phyloP scores from a whole-genome alignment of 2,888 invertebrate genomes.

The Chrysina gloriosa region DNA sequence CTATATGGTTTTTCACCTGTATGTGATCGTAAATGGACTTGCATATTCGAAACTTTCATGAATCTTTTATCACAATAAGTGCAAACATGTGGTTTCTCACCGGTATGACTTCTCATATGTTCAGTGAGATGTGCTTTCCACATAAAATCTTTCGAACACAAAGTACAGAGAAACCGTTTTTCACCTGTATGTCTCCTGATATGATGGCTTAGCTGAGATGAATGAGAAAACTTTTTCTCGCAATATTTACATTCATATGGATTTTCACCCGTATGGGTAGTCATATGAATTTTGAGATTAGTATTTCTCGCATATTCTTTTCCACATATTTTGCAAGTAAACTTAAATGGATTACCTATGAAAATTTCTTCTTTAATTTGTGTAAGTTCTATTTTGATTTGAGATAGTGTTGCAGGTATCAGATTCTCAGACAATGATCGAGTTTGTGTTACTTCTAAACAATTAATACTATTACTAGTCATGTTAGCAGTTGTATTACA shows the following conservation, averaged over 20 bases:
- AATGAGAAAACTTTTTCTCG: too few species aligned
- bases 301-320: slow-evolving; percentile 62
- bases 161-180: slow-evolving; percentile 61
- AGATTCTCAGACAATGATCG: too few species aligned
- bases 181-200: slow-evolving; percentile 62
- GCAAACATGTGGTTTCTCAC: slow-evolving; percentile 69
- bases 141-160: slow-evolving; percentile 61
- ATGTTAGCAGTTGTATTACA: too few species aligned
- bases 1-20: too few species aligned
- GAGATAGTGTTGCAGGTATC: too few species aligned
- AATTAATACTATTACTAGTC: too few species aligned
- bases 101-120: slow-evolving; percentile 70
- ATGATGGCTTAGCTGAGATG: too few species aligned
- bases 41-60: slow-evolving; percentile 66
- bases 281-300: too few species aligned
- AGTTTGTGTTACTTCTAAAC: too few species aligned
- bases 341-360: slow-evolving; percentile 51
- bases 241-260: too few species aligned
- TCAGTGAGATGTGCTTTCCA: slow-evolving; percentile 62
- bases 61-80: slow-evolving; percentile 69
- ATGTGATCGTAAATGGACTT: slow-evolving; percentile 66
- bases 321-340: slow-evolving; percentile 57
- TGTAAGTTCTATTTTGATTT: slow-evolving; percentile 40
- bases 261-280: too few species aligned
- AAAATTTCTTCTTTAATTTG: slow-evolving; percentile 42